Conservation (phyloP, 2,797 vertebrate species). For the Geotrypetes seraphini region DNA sequence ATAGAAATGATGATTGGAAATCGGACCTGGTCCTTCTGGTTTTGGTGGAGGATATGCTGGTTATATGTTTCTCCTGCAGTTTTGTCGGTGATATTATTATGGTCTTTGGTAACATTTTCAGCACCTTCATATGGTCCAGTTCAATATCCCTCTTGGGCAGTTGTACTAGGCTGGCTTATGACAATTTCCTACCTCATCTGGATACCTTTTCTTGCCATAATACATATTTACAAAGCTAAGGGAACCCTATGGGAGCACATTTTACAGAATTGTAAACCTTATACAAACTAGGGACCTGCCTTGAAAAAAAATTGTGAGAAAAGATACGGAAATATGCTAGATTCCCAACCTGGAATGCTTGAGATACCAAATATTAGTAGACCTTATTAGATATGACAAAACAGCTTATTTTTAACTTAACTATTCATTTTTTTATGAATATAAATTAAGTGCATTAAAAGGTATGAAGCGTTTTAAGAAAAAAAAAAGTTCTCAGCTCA, state of each 20-base stretch:
- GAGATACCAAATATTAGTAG: constrained; percentile 40
- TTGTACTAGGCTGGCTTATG: constrained; percentile 78
- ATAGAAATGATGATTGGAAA: constrained; percentile 74
- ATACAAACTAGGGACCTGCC: constrained; percentile 79
- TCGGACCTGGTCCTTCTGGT: constrained; percentile 54
- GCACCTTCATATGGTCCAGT: constrained; percentile 55
- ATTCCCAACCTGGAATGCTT: constrained; percentile 25
- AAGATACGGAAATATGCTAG: constrained; percentile 54
- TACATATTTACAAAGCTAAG: constrained; percentile 56
- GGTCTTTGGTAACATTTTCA: constrained; percentile 67
- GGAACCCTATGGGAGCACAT: constrained; percentile 71
- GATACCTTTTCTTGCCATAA: constrained; percentile 67
- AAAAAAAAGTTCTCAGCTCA: no score
- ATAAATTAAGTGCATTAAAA: no score
- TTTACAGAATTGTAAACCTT: constrained; percentile 54
- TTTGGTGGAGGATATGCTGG: constrained; percentile 70
- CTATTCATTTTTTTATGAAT: no score
- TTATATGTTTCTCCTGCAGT: constrained; percentile 58
- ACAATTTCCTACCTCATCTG: constrained; percentile 71
- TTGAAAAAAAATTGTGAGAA: constrained; percentile 66
- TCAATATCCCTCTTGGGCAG: constrained; percentile 68
- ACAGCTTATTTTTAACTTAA: no score
- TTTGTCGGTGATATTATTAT: constrained; percentile 67
- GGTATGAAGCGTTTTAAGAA: no score
- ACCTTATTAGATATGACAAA: no score